Evolutionary conservation across 2,113 vertebrate species (phyloP).

Genomic region (Mormoops blainvillei): DNA sequence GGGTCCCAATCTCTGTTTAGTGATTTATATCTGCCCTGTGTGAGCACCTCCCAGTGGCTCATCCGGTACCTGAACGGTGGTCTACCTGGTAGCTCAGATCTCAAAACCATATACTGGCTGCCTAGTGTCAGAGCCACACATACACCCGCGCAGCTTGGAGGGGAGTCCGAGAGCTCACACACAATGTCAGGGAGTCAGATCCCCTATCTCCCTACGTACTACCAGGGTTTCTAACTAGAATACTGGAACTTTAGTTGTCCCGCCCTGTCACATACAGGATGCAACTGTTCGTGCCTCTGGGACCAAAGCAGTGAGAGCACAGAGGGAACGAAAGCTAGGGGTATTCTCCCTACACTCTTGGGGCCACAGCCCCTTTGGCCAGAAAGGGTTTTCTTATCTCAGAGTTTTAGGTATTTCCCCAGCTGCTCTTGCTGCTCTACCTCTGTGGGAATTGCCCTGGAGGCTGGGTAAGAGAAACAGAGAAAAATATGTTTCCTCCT

Average conservation of each 20-base stretch:
- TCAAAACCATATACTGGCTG: not conserved
- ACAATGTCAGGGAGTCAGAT: not conserved
- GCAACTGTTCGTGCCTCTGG: not conserved
- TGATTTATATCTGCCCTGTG: not conserved
- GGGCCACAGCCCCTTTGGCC: not conserved
- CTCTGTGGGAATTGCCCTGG: not conserved
- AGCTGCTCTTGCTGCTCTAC: not conserved
- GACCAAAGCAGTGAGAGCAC: not conserved
- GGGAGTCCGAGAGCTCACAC: not conserved
- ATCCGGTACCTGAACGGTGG: not conserved
- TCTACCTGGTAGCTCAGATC: not conserved
- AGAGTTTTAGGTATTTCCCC: conserved; percentile 19
- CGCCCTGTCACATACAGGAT: not conserved
- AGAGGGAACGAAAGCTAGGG: not conserved
- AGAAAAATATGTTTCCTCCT: not conserved
- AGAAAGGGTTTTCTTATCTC: not conserved
- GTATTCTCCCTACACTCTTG: not conserved
- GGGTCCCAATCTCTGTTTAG: not conserved
- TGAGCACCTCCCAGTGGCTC: not conserved
- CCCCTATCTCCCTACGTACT: not conserved
- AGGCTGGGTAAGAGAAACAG: not conserved
- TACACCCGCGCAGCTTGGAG: not conserved
- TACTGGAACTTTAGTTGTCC: not conserved
- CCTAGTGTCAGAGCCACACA: not conserved
- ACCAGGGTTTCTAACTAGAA: not conserved